phyloP scores from a whole-genome alignment of 2,797 vertebrate species.

The Melanogrammus aeglefinus region DNA sequence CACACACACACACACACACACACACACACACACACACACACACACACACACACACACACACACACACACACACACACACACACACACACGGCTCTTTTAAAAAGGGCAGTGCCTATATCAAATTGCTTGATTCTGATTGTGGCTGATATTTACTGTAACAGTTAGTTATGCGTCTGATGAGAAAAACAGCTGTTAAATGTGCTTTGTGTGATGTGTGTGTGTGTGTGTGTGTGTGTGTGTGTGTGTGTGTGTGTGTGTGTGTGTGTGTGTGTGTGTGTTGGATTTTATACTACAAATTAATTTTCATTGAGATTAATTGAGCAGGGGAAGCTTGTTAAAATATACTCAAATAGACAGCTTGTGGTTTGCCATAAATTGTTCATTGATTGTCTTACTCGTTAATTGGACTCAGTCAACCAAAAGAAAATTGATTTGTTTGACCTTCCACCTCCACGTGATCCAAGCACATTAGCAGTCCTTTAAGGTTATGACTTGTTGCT shows the following conservation, averaged over 20 bases:
- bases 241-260: too few relatives aligned
- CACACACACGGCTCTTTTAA: too few relatives aligned
- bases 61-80: too few relatives aligned
- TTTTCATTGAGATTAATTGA: not conserved
- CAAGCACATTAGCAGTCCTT: conserved; percentile 10
- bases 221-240: conserved; percentile 13
- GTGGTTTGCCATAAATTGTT: conserved; percentile 24
- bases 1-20: too few relatives aligned
- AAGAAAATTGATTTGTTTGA: conserved; percentile 42
- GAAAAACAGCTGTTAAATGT: not conserved
- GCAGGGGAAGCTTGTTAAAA: conserved; percentile 8
- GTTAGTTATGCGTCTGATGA: not conserved
- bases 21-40: conserved; percentile 4
- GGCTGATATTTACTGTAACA: conserved; percentile 33
- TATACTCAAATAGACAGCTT: conserved; percentile 27
- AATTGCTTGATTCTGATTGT: conserved; percentile 39
- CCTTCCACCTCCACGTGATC: conserved; percentile 23
- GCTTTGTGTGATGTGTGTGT: too few relatives aligned
- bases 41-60: too few relatives aligned
- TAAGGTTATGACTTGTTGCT: not conserved
- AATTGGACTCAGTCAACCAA: conserved; percentile 39
- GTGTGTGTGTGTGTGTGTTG: not conserved
- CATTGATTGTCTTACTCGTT: conserved; percentile 25
- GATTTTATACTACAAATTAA: not conserved
- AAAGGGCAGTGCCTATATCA: conserved; percentile 34